Base-by-base conservation (phyloP, 2,888 invertebrate species). In the Polydesmus complanatus region DNA sequence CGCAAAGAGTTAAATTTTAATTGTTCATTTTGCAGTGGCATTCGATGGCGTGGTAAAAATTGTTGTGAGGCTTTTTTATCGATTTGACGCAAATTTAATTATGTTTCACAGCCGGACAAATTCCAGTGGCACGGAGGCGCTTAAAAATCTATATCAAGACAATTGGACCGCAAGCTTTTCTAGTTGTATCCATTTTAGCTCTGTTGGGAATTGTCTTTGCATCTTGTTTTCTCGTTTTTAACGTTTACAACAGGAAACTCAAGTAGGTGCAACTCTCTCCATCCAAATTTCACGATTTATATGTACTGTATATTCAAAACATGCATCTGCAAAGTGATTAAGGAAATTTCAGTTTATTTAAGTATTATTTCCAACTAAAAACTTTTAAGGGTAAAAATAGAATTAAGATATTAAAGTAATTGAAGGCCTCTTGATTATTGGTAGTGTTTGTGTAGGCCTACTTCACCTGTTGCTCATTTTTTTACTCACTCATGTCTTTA, bases 161-260 rank as follows among this genome's bases (percentile, higher is more conserved):
- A 1, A 85, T 93, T 62, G 84, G 87, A 69, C 81, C 84, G 22
- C 79, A 82, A 1, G 86, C 88, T 0, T 84, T 90, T 72, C 77
- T 86, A 59, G 81, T 82, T 1, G 83, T 88, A 2, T 81, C 85
- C 0, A 80, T 82, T 2, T 74, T 89, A 25, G 85, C 89, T 1
- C 79, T 81, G 37, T 77, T 86, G 57, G 90, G 90, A 1, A 86
- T 89, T 48, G 79, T 82, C 0, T 72, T 87, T 58, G 85, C 90
- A 0, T 73, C 86, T 23, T 81, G 83, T 3, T 89, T 89, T 70
- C 77, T 91, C 64, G 83, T 82, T 59, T 88, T 90, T 72, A 91
- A 90, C 75, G 77, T 90, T 66, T 86, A 86, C 73, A 88, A 87
- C 71, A 81, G 88, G 65, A 83, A 84, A 72, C 79, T 87, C 71